Evolutionary conservation across 2,113 vertebrate genomes (phyloP).

Genomic region (Hydropotes inermis): DNA sequence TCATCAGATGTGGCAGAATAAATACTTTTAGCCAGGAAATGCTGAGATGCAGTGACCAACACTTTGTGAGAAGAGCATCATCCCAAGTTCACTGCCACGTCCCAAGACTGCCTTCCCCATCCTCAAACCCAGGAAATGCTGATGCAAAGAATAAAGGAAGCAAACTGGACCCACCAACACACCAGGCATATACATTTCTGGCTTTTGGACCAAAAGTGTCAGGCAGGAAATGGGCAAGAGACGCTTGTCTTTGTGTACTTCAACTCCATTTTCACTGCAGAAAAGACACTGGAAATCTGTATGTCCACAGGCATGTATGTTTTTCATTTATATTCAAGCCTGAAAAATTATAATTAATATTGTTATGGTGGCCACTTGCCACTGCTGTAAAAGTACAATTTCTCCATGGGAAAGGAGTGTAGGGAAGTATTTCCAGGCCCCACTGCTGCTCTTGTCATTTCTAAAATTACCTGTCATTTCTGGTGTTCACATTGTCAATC

Average conservation of each 20-base stretch:
- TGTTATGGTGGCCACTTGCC: neutral
- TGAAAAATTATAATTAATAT: neutral
- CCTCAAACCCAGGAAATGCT: neutral
- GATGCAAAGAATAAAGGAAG: neutral
- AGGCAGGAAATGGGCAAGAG: neutral
- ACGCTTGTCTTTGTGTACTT: neutral
- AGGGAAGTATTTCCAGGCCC: neutral
- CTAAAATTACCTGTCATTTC: conserved; percentile 44
- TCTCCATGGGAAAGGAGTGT: neutral
- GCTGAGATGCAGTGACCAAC: neutral
- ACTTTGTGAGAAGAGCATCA: fast-evolving
- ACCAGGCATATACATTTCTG: neutral
- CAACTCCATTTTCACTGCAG: neutral
- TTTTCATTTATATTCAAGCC: neutral
- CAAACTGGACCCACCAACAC: neutral
- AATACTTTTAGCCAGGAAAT: neutral
- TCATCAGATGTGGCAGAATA: neutral
- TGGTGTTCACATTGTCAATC: conserved; percentile 25
- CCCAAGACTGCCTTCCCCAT: neutral
- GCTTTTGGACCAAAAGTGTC: neutral
- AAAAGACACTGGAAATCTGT: neutral
- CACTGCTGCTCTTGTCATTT: neutral
- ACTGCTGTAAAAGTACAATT: neutral
- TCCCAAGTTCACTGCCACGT: neutral
- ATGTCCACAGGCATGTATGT: neutral